Evolutionary conservation across 2,797 vertebrate genomes (phyloP).

Genomic region (Pipistrellus pipistrellus): DNA sequence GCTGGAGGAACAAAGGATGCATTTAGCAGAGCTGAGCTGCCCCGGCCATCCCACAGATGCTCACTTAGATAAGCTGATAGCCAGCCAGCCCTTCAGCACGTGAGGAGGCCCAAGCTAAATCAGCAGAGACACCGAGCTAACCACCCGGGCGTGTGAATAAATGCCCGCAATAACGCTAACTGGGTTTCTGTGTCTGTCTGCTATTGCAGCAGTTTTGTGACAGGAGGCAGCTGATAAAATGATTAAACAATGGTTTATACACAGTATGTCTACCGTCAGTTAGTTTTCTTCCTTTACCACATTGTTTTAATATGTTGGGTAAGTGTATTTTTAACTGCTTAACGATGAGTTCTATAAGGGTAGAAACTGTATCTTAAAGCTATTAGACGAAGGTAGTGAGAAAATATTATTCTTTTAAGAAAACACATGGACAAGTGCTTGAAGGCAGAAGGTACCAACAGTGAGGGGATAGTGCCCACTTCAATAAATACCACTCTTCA

Average conservation of each 20-base stretch:
- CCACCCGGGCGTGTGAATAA: neutral
- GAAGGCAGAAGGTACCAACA: neutral
- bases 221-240: neutral
- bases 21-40: neutral
- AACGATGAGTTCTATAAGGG: neutral
- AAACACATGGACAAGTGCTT: neutral
- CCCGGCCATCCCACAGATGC: neutral
- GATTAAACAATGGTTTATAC: neutral
- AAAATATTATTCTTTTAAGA: neutral
- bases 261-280: neutral
- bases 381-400: neutral
- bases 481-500: neutral
- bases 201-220: neutral
- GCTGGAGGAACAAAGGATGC: neutral
- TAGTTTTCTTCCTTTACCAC: neutral
- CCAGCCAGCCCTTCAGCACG: neutral
- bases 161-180: neutral
- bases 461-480: neutral
- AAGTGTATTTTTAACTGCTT: neutral
- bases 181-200: neutral
- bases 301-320: neutral
- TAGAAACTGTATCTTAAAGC: conserved; percentile 25
- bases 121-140: neutral
- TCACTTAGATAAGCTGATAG: neutral
- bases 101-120: neutral